A percentile compares a stretch with the other conserved stretches of the same genome.
Conservation (phyloP, 2,797 vertebrate genomes). For the Chelmon rostratus region DNA sequence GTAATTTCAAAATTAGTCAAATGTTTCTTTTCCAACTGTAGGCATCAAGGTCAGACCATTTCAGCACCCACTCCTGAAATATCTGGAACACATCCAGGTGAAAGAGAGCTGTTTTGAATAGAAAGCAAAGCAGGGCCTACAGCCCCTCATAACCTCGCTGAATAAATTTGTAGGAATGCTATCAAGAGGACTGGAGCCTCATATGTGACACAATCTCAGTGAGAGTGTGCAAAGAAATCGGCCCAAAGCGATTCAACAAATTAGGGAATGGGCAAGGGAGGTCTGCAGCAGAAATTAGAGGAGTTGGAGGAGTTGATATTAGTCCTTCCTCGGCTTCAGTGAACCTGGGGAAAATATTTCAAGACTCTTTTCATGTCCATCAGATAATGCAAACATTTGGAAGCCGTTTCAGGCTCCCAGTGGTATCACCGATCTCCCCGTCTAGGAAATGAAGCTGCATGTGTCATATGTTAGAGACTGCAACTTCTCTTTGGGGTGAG, state of each 20-base stretch:
- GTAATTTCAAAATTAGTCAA: not conserved
- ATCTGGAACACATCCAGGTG: slow-evolving; percentile 42
- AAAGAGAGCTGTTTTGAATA: slow-evolving; percentile 58
- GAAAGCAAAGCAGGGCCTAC: slow-evolving; percentile 41
- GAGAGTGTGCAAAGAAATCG: slow-evolving; percentile 44
- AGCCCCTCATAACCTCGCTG: slow-evolving; percentile 50
- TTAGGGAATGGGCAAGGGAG: slow-evolving; percentile 39
- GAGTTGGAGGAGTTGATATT: slow-evolving; percentile 44
- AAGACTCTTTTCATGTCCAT: slow-evolving; percentile 47
- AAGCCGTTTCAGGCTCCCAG: slow-evolving; percentile 41
- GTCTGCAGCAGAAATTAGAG: slow-evolving; percentile 46
- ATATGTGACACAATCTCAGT: slow-evolving; percentile 50
- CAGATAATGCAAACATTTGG: slow-evolving; percentile 61
- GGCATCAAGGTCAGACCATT: slow-evolving; percentile 31
- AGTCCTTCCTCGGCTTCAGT: slow-evolving; percentile 27
- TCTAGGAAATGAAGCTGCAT: slow-evolving; percentile 36
- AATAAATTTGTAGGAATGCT: slow-evolving; percentile 54
- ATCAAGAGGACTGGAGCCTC: slow-evolving; percentile 36
- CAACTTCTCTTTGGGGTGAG: slow-evolving; percentile 13
- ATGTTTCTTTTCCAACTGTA: slow-evolving; percentile 11
- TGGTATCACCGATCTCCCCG: slow-evolving; percentile 41
- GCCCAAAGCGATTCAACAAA: slow-evolving; percentile 54
- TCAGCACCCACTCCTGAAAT: slow-evolving; percentile 21
- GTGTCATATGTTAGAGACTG: slow-evolving; percentile 34
- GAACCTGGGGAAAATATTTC: slow-evolving; percentile 49